Base-by-base conservation (phyloP, 2,888 invertebrate species). In the Orthosia incerta region DNA sequence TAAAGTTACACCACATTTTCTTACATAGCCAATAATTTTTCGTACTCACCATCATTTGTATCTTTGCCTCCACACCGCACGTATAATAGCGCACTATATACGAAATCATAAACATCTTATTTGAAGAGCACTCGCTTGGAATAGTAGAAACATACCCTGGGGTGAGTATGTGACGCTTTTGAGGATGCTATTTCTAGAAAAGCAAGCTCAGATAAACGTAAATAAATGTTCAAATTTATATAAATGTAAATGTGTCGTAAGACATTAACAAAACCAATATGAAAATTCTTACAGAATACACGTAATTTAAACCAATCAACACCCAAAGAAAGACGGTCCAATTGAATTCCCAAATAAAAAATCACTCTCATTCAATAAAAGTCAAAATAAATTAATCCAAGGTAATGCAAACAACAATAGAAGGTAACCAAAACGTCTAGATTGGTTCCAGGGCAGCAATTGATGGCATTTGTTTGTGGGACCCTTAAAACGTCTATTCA, bases 401-500 rank as follows among this genome's bases (percentile, higher is more conserved):
- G 15, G 51, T 77, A 82, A 77, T 65, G n/a, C n/a, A 48, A 63
- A 77, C 64, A 76, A 87, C 76, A 87, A 83, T 76, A 11, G 76
- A 68, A 62, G 69, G 66, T 74, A 65, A 65, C 74, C 62, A 69
- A 80, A 76, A 57, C 55, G 46, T 68, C 80, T 71, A 74, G 68
- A 83, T 85, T 84, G 77, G 64, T 82, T 77, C 63, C 26, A 59
- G 55, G 72, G 63, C n/a, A 71, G 81, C 82, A 85, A 87, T 84
- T 88, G 78, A 87, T 88, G 79, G 80, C 69, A 84, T 87, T 87
- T 87, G 85, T 87, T 87, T 86, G 86, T 80, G 70, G 67, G 65
- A 59, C 57, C 82, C 74, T 76, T 79, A 84, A 85, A 86, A 83
- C 67, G 73, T 82, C 85, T 67, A 84, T 85, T 84, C 86, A 84